Evolutionary conservation across 2,888 invertebrate species (phyloP), one percentile per base, ranked within the genome.

Genomic region (Synanthedon formicaeformis): DNA sequence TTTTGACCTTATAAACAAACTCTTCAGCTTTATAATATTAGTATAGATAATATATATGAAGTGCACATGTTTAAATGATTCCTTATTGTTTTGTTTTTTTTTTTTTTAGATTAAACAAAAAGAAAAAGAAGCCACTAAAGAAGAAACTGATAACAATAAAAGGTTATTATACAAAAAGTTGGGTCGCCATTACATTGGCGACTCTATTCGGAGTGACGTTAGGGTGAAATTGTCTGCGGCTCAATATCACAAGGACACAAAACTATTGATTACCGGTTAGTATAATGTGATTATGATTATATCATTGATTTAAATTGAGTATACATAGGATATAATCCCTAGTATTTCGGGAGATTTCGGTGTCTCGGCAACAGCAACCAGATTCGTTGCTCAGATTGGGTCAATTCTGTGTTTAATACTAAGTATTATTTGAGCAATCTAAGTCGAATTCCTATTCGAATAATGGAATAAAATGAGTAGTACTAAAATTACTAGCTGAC

Each of bases 211-310:
- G 18, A 92, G 91, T 69, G 88, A 91, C 60, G 85, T 82, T 50
- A 88, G 91, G 58, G 91, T 92, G 0, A 78, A 88, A 53, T 77
- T 99, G 1, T 94, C 96, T 0, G 90, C 96, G 0, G 93, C 94
- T 0, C 92, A 94, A 50, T 99, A 96, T 77, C 96, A 98, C 73
- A 91, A 90, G 60, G 86, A 90, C 1, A 92, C 92, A 0, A 93
- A 92, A 72, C 90, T 99, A 59, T 83, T 99, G 53, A 94, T 98
- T 0, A 92, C 94, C 41, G 90, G 90, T 90, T 60, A 54, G 48
- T 51, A 52, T 4, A 23, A 2, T 45, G 5, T 34, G 8, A 34
- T 34, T 34, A 34, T 10, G 34, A 34, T 34, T 34, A 34, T 34
- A 8, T 34, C 27, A 27, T 23, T 23, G 23, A 23, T 23, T 1